A percentile compares a stretch with the other conserved stretches of the same genome.
Evolutionary conservation across 1,140 invertebrate genomes (phyloP).

Genomic region (Daktulosphaira vitifoliae): DNA sequence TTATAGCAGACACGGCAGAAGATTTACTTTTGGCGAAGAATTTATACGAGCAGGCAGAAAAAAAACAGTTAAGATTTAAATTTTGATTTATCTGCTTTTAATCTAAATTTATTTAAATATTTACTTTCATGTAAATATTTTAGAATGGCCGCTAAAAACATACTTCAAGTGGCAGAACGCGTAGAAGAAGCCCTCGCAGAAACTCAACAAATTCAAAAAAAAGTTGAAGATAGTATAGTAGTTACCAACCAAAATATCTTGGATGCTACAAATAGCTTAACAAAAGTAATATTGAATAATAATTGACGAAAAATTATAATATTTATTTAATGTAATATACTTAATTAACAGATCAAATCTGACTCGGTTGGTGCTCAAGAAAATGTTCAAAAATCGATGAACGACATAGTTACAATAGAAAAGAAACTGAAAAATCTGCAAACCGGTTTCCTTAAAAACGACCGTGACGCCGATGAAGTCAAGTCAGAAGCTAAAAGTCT

Average conservation of each 20-base stretch:
- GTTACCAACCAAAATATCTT: conserved; percentile 70
- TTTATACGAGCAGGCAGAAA: conserved; percentile 66
- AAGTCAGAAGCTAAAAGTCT: conserved; percentile 49
- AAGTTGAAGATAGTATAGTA: conserved; percentile 66
- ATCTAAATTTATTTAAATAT: background rate
- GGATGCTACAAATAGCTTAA: conserved; percentile 63
- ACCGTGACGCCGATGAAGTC: conserved; percentile 54
- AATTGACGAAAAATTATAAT: no score
- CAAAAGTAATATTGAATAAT: no score
- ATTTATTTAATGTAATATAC: background rate
- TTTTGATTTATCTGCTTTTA: background rate
- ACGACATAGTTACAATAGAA: conserved; percentile 58
- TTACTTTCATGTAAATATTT: background rate
- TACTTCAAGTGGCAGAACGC: conserved; percentile 50
- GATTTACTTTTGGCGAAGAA: conserved; percentile 64
- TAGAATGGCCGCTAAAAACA: conserved; percentile 48
- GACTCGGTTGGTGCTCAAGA: conserved; percentile 64
- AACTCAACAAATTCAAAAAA: conserved; percentile 64
- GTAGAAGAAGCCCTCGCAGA: conserved; percentile 55
- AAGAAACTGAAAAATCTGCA: conserved; percentile 60
- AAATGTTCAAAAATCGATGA: conserved; percentile 61
- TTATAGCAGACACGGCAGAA: conserved; percentile 71
- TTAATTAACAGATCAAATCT: conserved; percentile 49
- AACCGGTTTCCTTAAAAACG: conserved; percentile 66
- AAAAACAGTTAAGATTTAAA: conserved; percentile 56